phyloP scores from a whole-genome alignment of 2,888 invertebrate genomes.

The Polydrusus cervinus region DNA sequence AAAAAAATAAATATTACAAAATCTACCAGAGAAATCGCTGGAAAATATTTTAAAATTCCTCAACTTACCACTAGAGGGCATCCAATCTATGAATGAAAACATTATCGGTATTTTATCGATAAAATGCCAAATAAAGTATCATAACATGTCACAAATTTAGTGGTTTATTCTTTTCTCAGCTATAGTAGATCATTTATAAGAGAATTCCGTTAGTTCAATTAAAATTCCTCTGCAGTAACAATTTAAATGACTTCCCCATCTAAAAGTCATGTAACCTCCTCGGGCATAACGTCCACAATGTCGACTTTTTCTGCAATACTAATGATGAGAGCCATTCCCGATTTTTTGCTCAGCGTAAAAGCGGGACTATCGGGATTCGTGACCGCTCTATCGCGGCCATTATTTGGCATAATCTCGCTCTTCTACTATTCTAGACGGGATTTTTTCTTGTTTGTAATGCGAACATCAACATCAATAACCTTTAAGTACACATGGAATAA shows the following conservation, averaged over 20 bases:
- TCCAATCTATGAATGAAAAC: too few relatives aligned
- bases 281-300: conserved; percentile 19
- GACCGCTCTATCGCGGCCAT: conserved; percentile 59
- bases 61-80: too few relatives aligned
- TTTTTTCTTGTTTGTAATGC: conserved; percentile 58
- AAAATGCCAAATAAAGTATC: too few relatives aligned
- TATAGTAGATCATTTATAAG: too few relatives aligned
- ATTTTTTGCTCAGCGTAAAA: conserved; percentile 32
- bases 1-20: too few relatives aligned
- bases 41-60: too few relatives aligned
- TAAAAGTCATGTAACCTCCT: conserved; percentile 11
- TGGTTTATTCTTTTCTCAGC: too few relatives aligned
- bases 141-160: too few relatives aligned
- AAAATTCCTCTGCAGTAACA: too few relatives aligned
- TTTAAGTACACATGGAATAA: conserved; percentile 59
- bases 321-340: conserved; percentile 38
- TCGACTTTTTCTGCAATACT: conserved; percentile 34
- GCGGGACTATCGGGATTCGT: conserved; percentile 57
- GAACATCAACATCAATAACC: conserved; percentile 62
- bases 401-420: conserved; percentile 59
- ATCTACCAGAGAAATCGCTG: too few relatives aligned
- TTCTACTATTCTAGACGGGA: conserved; percentile 42
- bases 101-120: too few relatives aligned
- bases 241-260: conserved; percentile 11
- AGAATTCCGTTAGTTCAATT: too few relatives aligned